Evolutionary conservation across 1,140 invertebrate genomes (phyloP).

Genomic region (Leptopilina boulardi): DNA sequence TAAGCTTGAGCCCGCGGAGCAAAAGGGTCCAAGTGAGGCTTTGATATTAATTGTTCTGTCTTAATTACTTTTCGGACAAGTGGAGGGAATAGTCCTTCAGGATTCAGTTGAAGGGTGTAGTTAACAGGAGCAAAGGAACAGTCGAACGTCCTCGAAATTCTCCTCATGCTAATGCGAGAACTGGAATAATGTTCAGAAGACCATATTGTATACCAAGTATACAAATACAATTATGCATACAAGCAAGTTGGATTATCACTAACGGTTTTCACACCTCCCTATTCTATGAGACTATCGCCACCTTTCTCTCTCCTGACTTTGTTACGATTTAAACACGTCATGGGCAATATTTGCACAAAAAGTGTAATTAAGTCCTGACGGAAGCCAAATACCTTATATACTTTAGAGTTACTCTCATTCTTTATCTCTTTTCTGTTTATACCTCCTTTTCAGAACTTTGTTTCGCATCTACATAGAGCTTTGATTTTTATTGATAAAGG

Average conservation of each 20-base stretch:
- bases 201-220: not conserved
- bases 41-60: conserved; percentile 27
- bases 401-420: conserved; percentile 40
- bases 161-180: conserved; percentile 33
- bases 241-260: conserved; percentile 23
- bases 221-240: conserved; percentile 34
- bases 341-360: conserved; percentile 53
- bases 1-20: not conserved
- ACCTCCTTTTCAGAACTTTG: not conserved
- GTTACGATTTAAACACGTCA: conserved; percentile 41
- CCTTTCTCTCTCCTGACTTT: conserved; percentile 44
- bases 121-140: conserved; percentile 24
- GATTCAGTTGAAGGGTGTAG: conserved; percentile 35
- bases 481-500: no score
- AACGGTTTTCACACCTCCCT: conserved; percentile 38
- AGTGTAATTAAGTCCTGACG: conserved; percentile 61
- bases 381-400: conserved; percentile 37
- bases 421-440: not conserved
- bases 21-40: conserved; percentile 6
- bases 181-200: conserved; percentile 2
- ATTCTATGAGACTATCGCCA: not conserved
- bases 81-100: conserved; percentile 30
- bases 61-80: conserved; percentile 51
- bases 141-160: conserved; percentile 6
- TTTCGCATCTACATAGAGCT: no score